These are phyloP conservation scores for Andrena fulva DNA, from an alignment of 2,888 invertebrate genomes.

Conservation along the genomic window DNA sequence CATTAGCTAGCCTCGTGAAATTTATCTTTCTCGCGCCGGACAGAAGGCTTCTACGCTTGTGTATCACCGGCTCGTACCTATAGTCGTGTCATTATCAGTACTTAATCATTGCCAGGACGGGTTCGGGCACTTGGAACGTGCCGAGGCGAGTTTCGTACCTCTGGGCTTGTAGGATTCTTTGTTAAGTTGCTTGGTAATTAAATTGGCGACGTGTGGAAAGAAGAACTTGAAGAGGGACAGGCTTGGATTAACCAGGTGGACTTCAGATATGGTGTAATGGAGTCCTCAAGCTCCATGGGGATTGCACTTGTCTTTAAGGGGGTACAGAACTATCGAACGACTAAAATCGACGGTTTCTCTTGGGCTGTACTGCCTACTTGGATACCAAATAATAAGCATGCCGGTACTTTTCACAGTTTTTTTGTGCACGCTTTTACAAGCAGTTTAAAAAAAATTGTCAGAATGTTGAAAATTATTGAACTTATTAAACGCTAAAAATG, in stretches of 20 bases:
- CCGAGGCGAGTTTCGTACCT: neutral
- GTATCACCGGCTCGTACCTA: slow-evolving; percentile 31
- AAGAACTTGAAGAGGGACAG: neutral
- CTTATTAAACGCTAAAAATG: no score
- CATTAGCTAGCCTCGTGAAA: slow-evolving; percentile 63
- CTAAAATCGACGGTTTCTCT: no score
- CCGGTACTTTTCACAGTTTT: no score
- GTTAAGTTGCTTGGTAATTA: slow-evolving; percentile 26
- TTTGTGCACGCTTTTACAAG: no score
- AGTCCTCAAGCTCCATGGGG: no score
- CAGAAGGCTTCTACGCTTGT: slow-evolving; percentile 17
- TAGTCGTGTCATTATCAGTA: slow-evolving; percentile 66
- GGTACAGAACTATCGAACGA: no score
- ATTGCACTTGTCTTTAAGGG: no score
- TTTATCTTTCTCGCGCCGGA: slow-evolving; percentile 61
- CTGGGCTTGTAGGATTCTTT: slow-evolving; percentile 8
- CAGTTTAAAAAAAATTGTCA: no score
- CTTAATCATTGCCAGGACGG: slow-evolving; percentile 62
- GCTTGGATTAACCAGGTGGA: neutral
- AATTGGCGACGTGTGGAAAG: neutral
- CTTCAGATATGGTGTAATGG: neutral
- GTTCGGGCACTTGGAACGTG: slow-evolving; percentile 33
- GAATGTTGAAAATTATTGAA: no score
- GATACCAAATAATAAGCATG: no score
- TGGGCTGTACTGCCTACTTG: no score